phyloP scores from a whole-genome alignment of 2,797 vertebrate genomes.

The Thalassophryne amazonica region DNA sequence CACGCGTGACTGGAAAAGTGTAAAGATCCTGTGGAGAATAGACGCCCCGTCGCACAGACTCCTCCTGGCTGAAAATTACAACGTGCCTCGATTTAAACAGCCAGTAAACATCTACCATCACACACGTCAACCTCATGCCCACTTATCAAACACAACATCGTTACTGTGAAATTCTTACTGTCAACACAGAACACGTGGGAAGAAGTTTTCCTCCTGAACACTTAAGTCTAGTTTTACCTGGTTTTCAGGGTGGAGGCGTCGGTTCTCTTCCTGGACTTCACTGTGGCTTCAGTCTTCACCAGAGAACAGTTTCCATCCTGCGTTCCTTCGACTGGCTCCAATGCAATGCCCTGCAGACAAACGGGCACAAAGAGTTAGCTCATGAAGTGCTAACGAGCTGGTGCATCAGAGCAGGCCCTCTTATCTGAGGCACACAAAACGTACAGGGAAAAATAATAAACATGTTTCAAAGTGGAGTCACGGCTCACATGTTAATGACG shows the following conservation, averaged over 20 bases:
- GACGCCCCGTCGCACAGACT: constrained; percentile 73
- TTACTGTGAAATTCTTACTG: too few relatives aligned
- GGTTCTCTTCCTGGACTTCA: constrained; percentile 65
- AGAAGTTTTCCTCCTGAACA: too few relatives aligned
- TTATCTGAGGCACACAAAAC: too few relatives aligned
- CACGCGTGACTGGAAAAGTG: constrained; percentile 80
- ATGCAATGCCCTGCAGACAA: constrained; percentile 61
- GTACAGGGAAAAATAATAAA: too few relatives aligned
- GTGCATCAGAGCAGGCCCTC: not conserved
- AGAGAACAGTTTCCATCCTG: constrained; percentile 68
- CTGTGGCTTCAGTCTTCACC: constrained; percentile 71
- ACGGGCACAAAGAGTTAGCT: constrained; percentile 1
- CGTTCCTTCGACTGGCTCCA: constrained; percentile 36
- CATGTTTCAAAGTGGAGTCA: too few relatives aligned
- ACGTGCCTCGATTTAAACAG: not conserved
- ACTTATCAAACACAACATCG: too few relatives aligned
- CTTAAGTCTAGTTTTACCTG: constrained; percentile 74
- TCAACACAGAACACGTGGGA: too few relatives aligned
- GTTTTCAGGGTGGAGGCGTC: too few relatives aligned
- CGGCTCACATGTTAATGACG: too few relatives aligned
- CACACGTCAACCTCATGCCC: too few relatives aligned
- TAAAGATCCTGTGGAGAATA: constrained; percentile 87
- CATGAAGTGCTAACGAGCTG: not conserved
- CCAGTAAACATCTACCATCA: not conserved
- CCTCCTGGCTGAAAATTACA: constrained; percentile 69